Base-by-base conservation (phyloP, 2,888 invertebrate genomes). In the Drosophila neutralis region DNA sequence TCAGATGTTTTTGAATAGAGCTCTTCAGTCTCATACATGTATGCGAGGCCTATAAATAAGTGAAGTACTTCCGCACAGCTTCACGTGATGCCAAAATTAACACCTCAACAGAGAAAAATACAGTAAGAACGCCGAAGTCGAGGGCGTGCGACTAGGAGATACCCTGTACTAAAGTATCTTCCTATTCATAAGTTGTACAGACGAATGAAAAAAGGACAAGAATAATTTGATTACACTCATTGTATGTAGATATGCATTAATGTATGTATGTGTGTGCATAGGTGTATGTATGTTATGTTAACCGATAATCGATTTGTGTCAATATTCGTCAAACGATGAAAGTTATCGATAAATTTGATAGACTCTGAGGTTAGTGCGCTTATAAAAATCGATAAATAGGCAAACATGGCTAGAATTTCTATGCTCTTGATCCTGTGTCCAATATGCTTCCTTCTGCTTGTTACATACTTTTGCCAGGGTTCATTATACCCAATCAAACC, bases 21-120 rank as follows among this genome's bases (percentile, higher is more conserved):
- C 42, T 53, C 52, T 57, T 62, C 21, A 49, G 33, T 21, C 38
- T 13, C 21, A 38, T 8, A 24, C 10, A 10, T 36, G 10, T 33
- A 29, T 48, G 49, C 52, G 29, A 78, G 68, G 75, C 78, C 78
- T 69, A 78, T 54, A 69, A 76, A 75, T 66, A 78, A 52, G n/a
- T 31, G 49, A 13, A 56, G 54, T 33, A 71, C 71, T 73, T 71
- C 73, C 71, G 65, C 36, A 75, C 29, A 49, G 48, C 75, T 76
- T 69, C 59, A 60, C 48, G 35, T 21, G 67, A 35, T 54, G 42
- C 52, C 58, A 73, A 76, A 15, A 78, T 78, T 78, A 69, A 78
- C 78, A 78, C 78, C 76, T 78, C 69, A 78, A 68, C 29, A 33
- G 38, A 59, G 0, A 36, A n/a, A 18, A 24, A 4, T 13, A 21